Conservation (phyloP, 2,888 invertebrate species). For the Piscicola geometra region DNA sequence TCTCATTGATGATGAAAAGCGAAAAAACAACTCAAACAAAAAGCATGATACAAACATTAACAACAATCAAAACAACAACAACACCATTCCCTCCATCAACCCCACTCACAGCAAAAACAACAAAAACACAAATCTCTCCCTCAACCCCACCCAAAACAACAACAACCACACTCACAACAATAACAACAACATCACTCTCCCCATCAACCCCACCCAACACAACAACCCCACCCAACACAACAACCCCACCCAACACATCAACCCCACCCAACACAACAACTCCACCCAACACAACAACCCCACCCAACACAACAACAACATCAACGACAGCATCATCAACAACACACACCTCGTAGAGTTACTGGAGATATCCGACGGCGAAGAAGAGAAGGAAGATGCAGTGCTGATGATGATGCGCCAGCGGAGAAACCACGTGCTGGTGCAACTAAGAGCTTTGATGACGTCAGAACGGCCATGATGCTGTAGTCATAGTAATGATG, state of each 20-base stretch:
- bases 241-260: too few species aligned
- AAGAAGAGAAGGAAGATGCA: slow-evolving; percentile 7
- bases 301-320: too few species aligned
- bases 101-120: background rate
- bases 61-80: background rate
- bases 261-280: background rate
- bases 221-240: too few species aligned
- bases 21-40: background rate
- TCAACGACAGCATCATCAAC: too few species aligned
- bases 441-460: too few species aligned
- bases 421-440: background rate
- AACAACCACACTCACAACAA: background rate
- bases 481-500: too few species aligned
- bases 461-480: too few species aligned
- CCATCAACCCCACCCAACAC: background rate
- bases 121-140: background rate
- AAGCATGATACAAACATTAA: background rate
- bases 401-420: background rate
- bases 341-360: background rate
- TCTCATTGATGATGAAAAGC: too few species aligned
- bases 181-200: background rate
- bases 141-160: background rate
- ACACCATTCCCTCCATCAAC: background rate
- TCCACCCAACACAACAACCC: background rate
- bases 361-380: slow-evolving; percentile 10